Conservation (phyloP, 2,797 vertebrate species). For the Xiphophorus birchmanni region DNA sequence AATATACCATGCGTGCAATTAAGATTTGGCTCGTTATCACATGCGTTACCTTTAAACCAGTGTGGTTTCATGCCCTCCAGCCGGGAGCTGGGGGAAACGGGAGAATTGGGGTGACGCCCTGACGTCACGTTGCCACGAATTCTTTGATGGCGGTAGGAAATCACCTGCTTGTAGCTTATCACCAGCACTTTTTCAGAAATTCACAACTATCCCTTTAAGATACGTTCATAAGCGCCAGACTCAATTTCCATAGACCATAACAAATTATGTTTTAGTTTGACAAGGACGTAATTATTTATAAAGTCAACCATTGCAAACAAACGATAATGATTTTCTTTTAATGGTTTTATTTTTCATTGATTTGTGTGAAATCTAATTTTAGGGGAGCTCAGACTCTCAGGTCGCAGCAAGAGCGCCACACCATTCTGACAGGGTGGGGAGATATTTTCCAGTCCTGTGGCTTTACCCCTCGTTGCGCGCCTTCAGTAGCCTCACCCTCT, state of each 20-base stretch:
- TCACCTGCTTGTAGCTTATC: neutral
- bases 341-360: neutral
- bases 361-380: neutral
- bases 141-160: neutral
- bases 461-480: neutral
- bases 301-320: neutral
- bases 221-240: neutral
- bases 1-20: too few relatives aligned
- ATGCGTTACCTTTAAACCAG: too few relatives aligned
- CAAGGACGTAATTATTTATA: neutral
- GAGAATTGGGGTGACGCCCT: too few relatives aligned
- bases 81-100: too few relatives aligned
- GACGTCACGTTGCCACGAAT: neutral
- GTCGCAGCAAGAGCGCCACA: neutral
- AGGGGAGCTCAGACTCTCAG: neutral
- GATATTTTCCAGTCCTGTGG: slow-evolving; percentile 41
- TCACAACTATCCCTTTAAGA: neutral
- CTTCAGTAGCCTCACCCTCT: neutral
- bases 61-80: too few relatives aligned
- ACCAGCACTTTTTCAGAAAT: neutral
- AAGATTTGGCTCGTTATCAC: too few relatives aligned
- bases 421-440: neutral
- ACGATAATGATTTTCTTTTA: neutral
- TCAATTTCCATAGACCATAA: neutral
- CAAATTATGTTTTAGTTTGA: neutral